These are phyloP conservation scores for Sesia apiformis DNA, from an alignment of 2,888 invertebrate species.

Conservation along the genomic window DNA sequence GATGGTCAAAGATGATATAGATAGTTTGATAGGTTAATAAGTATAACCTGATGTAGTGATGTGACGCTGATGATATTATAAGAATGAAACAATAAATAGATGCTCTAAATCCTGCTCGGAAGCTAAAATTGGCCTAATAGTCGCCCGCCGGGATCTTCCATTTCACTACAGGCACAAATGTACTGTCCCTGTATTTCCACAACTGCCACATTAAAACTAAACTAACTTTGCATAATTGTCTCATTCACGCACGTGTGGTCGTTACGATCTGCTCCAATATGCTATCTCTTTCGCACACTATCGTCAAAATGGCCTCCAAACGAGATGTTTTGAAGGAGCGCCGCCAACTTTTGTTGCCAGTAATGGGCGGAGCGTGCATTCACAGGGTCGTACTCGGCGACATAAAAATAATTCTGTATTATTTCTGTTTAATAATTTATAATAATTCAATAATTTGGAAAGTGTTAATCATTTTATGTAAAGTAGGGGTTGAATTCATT, in stretches of 20 bases:
- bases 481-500: no score
- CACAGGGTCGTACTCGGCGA: conserved; percentile 44
- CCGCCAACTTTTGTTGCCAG: conserved; percentile 71
- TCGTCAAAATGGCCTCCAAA: conserved; percentile 75
- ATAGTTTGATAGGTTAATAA: no score
- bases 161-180: conserved; percentile 23
- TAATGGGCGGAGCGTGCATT: conserved; percentile 72
- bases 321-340: conserved; percentile 74
- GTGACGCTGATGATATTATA: no score
- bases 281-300: conserved; percentile 56
- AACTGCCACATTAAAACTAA: conserved; percentile 58
- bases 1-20: no score
- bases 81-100: no score
- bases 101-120: no score
- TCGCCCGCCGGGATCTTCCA: conserved; percentile 10
- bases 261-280: conserved; percentile 30
- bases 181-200: conserved; percentile 38
- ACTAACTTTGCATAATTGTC: conserved; percentile 72
- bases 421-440: conserved; percentile 2
- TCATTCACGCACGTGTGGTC: conserved; percentile 60
- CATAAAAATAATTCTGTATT: conserved; percentile 1
- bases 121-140: conserved; percentile 10
- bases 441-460: background rate
- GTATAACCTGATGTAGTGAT: no score
- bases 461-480: no score